phyloP scores from a whole-genome alignment of 1,140 invertebrate species.

The Lepidurus arcticus region DNA sequence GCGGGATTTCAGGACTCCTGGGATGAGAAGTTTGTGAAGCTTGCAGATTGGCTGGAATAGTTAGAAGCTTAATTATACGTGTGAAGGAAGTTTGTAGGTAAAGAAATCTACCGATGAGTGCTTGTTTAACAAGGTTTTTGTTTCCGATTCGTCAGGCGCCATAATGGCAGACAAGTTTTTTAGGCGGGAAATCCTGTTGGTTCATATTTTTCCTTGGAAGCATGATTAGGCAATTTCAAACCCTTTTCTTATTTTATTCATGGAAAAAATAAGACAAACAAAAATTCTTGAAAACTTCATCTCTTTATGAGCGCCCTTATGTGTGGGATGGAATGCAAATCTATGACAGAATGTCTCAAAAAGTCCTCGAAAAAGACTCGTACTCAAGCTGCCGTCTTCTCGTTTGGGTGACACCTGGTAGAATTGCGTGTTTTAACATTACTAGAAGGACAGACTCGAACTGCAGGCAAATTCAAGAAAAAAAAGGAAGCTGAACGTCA shows the following conservation, averaged over 20 bases:
- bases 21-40: background rate
- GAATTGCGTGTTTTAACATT: no score
- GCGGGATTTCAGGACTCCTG: background rate
- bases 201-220: conserved; percentile 1
- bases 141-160: background rate
- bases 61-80: background rate
- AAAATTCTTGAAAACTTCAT: background rate
- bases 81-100: background rate
- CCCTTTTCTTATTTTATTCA: background rate
- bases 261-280: background rate
- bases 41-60: background rate
- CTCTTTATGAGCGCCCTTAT: no score
- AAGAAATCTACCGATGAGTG: background rate
- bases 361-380: no score
- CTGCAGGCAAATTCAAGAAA: no score
- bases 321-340: no score
- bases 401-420: no score
- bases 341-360: no score
- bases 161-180: background rate
- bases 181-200: background rate
- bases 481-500: no score
- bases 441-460: no score
- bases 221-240: background rate
- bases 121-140: conserved; percentile 15
- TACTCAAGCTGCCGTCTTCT: no score